Evolutionary conservation across 23 tunicate species (phyloP), one percentile per base, ranked within the genome.

Genomic region (Halocynthia roretzi): DNA sequence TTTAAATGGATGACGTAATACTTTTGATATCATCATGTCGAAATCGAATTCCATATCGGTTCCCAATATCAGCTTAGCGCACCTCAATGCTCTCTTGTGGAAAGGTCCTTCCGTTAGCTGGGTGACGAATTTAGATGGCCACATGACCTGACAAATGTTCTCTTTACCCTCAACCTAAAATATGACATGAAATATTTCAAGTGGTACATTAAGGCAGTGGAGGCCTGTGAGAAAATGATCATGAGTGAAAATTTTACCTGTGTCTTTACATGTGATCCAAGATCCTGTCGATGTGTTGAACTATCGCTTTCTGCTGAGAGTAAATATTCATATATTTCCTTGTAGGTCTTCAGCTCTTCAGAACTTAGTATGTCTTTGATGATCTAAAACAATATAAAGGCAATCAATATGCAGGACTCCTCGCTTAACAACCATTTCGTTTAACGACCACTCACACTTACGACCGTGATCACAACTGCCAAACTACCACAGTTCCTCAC

Each of bases 71-170:
- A 67, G 50, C 31, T 79, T 76, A 49, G 81, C 81, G 53, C 87
- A 61, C 57, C 77, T 56, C 6, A 66, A 67, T 0, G 94, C 80
- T 53, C 87, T 70, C 58, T 54, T 50, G 68, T 83, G 87, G 12
- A 79, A 52, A 21, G 67, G 68, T 48, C 82, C 81, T 7, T 80
- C 44, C 7, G 48, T 48, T 48, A 88, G 80, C 6, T 78, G 66
- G 14, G 73, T 67, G 11, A 72, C 71, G 70, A 64, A 88, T 18
- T 15, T 53, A 6, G 95, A 88, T 7, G 95, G 87, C 87, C 95
- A 88, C 95, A 83, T 88, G 0, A 83, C 83, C 70, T 88, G 95
- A 48, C 87, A 88, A 20, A 83, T 88, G 67, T 88, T 88, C 65
- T 88, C 95, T 23, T 76, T 5, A 55, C 75, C 72, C 21, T 79